These are phyloP conservation scores for Onychostruthus taczanowskii DNA, from an alignment of 2,113 vertebrate genomes.

Conservation along the genomic window DNA sequence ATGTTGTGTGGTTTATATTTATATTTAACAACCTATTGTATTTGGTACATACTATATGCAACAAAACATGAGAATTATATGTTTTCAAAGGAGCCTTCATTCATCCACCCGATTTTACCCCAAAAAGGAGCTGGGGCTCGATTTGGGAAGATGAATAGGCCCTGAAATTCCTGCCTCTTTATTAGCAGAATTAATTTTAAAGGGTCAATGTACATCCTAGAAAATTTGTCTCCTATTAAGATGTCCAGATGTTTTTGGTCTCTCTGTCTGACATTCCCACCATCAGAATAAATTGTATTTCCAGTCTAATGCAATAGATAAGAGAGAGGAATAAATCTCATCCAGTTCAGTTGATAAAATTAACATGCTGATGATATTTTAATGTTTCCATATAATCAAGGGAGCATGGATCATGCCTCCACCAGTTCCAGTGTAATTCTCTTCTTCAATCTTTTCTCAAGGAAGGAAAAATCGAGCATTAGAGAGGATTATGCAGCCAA, in stretches of 20 bases:
- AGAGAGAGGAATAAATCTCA: slow-evolving; percentile 79
- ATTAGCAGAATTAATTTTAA: slow-evolving; percentile 75
- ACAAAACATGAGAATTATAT: not conserved
- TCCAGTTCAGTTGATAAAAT: slow-evolving; percentile 79
- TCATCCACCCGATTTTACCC: not conserved
- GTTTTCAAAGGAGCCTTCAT: not conserved
- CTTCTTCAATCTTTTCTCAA: slow-evolving; percentile 74
- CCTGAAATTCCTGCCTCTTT: slow-evolving; percentile 50
- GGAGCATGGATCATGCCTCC: slow-evolving; percentile 77
- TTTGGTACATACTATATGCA: not conserved
- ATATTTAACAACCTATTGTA: not conserved
- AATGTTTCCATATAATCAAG: slow-evolving; percentile 81
- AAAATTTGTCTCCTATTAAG: slow-evolving; percentile 70
- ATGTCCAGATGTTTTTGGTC: slow-evolving; percentile 79
- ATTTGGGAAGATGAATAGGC: slow-evolving; percentile 48
- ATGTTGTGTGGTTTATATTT: not conserved
- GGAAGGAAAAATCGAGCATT: slow-evolving; percentile 49
- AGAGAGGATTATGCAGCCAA: slow-evolving; percentile 48
- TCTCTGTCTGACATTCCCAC: slow-evolving; percentile 76
- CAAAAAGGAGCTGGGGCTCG: not conserved
- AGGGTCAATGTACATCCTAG: slow-evolving; percentile 67
- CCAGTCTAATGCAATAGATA: slow-evolving; percentile 79
- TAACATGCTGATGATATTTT: slow-evolving; percentile 86
- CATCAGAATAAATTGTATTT: slow-evolving; percentile 81
- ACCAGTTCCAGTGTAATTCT: slow-evolving; percentile 72